These are phyloP conservation scores for Amaurobius ferox DNA, from an alignment of 2,888 invertebrate genomes.

Conservation along the genomic window DNA sequence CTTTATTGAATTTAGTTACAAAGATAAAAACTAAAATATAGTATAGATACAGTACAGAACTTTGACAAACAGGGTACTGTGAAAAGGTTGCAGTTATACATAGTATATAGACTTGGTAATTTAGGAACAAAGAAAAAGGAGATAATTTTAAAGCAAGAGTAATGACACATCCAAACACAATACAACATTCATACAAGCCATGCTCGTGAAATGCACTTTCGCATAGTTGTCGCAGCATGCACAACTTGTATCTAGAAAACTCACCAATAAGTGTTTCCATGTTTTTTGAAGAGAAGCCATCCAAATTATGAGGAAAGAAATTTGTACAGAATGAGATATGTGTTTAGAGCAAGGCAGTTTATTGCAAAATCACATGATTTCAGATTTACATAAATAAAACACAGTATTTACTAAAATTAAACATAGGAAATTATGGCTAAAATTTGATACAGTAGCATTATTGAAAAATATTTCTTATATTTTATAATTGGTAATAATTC, in stretches of 20 bases:
- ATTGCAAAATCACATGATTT: too few relatives aligned
- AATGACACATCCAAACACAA: neutral
- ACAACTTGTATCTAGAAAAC: neutral
- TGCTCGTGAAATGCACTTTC: neutral
- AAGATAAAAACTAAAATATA: too few relatives aligned
- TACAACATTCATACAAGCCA: neutral
- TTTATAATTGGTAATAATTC: too few relatives aligned
- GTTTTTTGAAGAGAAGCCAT: neutral
- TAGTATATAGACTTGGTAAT: too few relatives aligned
- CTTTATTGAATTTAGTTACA: too few relatives aligned
- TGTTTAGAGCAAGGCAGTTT: neutral
- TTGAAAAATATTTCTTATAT: too few relatives aligned
- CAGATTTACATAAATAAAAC: too few relatives aligned
- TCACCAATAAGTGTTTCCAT: constrained; percentile 2
- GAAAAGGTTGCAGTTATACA: too few relatives aligned
- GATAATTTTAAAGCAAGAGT: neutral
- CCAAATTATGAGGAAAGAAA: neutral
- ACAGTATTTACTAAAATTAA: too few relatives aligned
- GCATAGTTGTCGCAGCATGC: neutral
- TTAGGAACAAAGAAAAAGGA: neutral
- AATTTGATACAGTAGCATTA: too few relatives aligned
- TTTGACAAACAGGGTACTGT: neutral
- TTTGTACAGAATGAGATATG: neutral
- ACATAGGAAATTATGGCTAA: too few relatives aligned
- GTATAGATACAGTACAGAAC: too few relatives aligned